These are phyloP conservation scores for Pedicia rivosa DNA, from an alignment of 2,888 invertebrate species.

Conservation along the genomic window DNA sequence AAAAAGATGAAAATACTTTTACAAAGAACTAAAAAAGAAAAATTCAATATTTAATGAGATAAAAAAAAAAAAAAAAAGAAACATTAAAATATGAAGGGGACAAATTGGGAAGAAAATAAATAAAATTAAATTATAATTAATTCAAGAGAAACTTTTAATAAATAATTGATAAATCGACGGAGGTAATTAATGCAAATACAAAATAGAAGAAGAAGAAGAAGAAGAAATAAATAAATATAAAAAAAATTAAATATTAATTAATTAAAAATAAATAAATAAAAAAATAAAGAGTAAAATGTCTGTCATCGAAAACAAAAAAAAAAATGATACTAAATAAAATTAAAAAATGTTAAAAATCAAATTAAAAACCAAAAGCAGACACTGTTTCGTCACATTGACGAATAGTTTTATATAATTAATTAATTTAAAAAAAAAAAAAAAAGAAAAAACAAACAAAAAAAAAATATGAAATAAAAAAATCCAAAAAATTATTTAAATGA, in stretches of 20 bases:
- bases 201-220: background rate
- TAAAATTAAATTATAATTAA: too few relatives aligned
- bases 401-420: conserved; percentile 19
- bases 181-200: background rate
- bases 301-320: conserved; percentile 8
- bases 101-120: too few relatives aligned
- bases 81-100: too few relatives aligned
- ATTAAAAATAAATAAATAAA: conserved; percentile 3
- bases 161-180: too few relatives aligned
- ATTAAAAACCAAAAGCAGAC: conserved; percentile 18
- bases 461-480: conserved; percentile 2
- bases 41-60: too few relatives aligned
- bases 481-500: background rate
- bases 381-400: conserved; percentile 34
- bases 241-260: conserved; percentile 1
- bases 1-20: too few relatives aligned
- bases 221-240: background rate
- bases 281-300: conserved; percentile 4
- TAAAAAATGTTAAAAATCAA: background rate
- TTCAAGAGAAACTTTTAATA: too few relatives aligned
- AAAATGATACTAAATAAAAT: conserved; percentile 9
- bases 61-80: too few relatives aligned
- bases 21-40: too few relatives aligned
- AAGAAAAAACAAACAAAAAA: background rate
- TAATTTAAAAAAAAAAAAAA: too few relatives aligned